Percentiles rank a stretch among this genome's conserved stretches.
phyloP scores from a whole-genome alignment of 2,797 vertebrate genomes.

The Sciaenops ocellatus region DNA sequence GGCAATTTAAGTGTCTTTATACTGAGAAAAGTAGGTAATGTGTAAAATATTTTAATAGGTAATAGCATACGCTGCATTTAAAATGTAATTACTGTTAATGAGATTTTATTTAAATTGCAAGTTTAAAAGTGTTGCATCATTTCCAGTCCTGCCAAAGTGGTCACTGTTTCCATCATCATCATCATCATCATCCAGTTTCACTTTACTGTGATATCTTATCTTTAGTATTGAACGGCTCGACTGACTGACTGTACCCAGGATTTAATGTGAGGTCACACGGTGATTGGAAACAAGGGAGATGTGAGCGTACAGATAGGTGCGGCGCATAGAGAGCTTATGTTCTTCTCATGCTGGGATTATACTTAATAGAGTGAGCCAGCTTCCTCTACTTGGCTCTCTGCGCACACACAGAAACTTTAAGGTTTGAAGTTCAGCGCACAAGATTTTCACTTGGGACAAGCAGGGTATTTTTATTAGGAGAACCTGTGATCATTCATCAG shows the following conservation, averaged over 20 bases:
- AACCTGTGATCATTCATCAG: constrained; percentile 45
- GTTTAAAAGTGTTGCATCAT: background rate
- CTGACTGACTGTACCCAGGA: background rate
- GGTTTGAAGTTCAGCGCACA: constrained; percentile 7
- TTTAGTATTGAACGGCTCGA: background rate
- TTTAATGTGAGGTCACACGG: constrained; percentile 10
- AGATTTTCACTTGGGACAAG: constrained; percentile 13
- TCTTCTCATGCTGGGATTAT: constrained; percentile 42
- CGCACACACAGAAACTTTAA: constrained; percentile 28
- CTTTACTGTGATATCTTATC: constrained; percentile 4
- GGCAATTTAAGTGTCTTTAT: too few relatives aligned
- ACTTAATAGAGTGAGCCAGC: constrained; percentile 29
- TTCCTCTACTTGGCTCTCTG: constrained; percentile 46
- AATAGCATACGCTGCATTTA: too few relatives aligned
- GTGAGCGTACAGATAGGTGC: constrained; percentile 17
- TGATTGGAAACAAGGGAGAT: constrained; percentile 20
- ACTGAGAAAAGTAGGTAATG: too few relatives aligned
- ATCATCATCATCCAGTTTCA: constrained; percentile 2
- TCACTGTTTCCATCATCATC: background rate
- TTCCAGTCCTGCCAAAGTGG: background rate
- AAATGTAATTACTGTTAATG: constrained; percentile 5
- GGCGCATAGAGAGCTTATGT: constrained; percentile 44
- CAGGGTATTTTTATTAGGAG: constrained; percentile 20
- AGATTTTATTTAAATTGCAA: background rate
- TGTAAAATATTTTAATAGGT: background rate